Evolutionary conservation across 2,888 invertebrate genomes (phyloP).

Genomic region (Leucophenga montana): DNA sequence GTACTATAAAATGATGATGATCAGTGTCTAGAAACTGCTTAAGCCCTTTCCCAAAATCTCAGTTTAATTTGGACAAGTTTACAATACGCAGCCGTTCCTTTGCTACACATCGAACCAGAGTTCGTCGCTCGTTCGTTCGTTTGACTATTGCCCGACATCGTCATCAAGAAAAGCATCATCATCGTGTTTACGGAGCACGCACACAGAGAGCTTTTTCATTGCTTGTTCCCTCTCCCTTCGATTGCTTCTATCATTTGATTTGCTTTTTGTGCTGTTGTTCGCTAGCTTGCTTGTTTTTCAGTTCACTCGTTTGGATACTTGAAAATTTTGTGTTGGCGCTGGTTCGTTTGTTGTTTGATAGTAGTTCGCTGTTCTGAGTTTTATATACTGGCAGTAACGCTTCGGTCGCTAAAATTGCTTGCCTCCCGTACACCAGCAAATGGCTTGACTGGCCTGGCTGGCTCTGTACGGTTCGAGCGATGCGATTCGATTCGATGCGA

Average conservation of each 20-base stretch:
- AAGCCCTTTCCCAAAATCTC: too few relatives aligned
- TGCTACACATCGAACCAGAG: slow-evolving; percentile 1
- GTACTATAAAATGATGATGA: too few relatives aligned
- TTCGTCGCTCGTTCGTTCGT: slow-evolving; percentile 26
- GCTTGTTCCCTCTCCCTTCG: slow-evolving; percentile 27
- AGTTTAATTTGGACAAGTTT: neutral
- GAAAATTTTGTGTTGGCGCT: slow-evolving; percentile 9
- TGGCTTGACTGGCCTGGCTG: slow-evolving; percentile 36
- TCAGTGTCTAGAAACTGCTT: too few relatives aligned
- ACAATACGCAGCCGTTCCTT: too few relatives aligned
- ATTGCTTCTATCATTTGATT: slow-evolving; percentile 11
- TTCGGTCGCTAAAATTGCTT: slow-evolving; percentile 69
- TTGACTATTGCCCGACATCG: slow-evolving; percentile 5
- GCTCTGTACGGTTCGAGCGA: slow-evolving; percentile 8
- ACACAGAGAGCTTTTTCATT: slow-evolving; percentile 34
- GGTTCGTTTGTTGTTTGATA: neutral
- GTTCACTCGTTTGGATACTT: slow-evolving; percentile 50
- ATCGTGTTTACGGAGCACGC: slow-evolving; percentile 44
- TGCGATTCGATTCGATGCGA: slow-evolving; percentile 6
- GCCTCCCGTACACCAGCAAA: slow-evolving; percentile 66
- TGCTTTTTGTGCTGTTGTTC: slow-evolving; percentile 16
- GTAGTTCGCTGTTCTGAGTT: neutral
- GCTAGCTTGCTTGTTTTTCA: slow-evolving; percentile 46
- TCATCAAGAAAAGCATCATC: slow-evolving; percentile 41
- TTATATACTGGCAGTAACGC: slow-evolving; percentile 26